Conservation (phyloP, 2,797 vertebrate genomes). For the Masticophis lateralis region DNA sequence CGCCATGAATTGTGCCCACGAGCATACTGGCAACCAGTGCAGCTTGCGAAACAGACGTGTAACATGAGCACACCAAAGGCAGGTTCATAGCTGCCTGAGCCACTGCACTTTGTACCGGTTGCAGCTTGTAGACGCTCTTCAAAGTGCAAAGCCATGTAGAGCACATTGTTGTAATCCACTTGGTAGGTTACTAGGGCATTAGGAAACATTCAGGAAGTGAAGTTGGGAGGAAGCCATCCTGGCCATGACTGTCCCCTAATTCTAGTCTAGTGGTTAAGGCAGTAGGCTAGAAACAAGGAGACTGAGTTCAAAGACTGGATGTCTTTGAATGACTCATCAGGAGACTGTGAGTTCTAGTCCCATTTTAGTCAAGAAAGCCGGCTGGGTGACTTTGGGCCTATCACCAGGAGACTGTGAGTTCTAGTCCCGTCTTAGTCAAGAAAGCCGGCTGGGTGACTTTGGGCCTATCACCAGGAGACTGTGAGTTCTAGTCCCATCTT, state of each 20-base stretch:
- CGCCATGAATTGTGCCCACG: background rate
- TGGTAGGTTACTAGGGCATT: background rate
- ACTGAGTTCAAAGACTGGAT: background rate
- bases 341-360: no score
- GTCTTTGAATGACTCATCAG: background rate
- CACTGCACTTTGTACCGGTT: background rate
- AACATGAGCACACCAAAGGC: background rate
- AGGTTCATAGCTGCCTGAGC: background rate
- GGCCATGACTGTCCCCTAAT: background rate
- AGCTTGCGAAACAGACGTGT: background rate
- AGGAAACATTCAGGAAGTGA: background rate
- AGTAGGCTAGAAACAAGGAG: no score
- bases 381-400: background rate
- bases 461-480: no score
- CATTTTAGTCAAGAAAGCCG: no score
- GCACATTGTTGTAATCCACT: background rate
- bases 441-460: no score
- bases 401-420: background rate
- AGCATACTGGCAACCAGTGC: background rate
- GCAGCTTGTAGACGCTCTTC: background rate
- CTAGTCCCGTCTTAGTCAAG: no score
- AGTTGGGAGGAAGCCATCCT: background rate
- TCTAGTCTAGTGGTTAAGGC: background rate
- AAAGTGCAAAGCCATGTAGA: background rate
- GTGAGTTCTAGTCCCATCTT: no score